These are phyloP conservation scores for Pachliopta kotzebuea DNA, from an alignment of 2,888 invertebrate species.

Conservation along the genomic window DNA sequence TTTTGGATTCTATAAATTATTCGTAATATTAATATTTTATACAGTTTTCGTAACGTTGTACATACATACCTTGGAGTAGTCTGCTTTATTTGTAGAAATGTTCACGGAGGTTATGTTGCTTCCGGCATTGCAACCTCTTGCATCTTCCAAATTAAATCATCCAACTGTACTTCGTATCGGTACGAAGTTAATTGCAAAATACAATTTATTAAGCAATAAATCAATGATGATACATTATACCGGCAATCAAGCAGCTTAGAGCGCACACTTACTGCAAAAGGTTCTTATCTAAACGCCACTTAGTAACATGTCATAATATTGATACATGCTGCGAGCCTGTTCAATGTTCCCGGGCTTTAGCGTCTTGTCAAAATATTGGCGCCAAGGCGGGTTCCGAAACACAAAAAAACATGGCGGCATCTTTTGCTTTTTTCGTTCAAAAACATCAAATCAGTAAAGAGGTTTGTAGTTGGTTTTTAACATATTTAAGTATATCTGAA, in stretches of 20 bases:
- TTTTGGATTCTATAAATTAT: too few relatives aligned
- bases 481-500: not conserved
- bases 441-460: not conserved
- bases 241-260: constrained; percentile 26
- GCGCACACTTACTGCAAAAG: constrained; percentile 43
- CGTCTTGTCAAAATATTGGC: constrained; percentile 65
- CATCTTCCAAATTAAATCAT: constrained; percentile 9
- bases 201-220: constrained; percentile 24
- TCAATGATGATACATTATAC: constrained; percentile 32
- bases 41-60: too few relatives aligned
- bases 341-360: constrained; percentile 49
- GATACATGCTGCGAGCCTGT: constrained; percentile 50
- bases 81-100: not conserved
- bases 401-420: constrained; percentile 31
- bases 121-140: constrained; percentile 14
- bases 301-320: constrained; percentile 67
- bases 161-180: constrained; percentile 4
- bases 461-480: not conserved
- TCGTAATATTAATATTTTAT: too few relatives aligned
- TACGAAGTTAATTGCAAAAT: constrained; percentile 26
- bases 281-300: constrained; percentile 64
- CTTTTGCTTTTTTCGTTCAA: constrained; percentile 10
- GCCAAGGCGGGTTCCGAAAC: constrained; percentile 44
- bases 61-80: not conserved
- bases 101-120: not conserved